Evolutionary conservation across 1,140 invertebrate species (phyloP).

Genomic region (Riptortus pedestris): DNA sequence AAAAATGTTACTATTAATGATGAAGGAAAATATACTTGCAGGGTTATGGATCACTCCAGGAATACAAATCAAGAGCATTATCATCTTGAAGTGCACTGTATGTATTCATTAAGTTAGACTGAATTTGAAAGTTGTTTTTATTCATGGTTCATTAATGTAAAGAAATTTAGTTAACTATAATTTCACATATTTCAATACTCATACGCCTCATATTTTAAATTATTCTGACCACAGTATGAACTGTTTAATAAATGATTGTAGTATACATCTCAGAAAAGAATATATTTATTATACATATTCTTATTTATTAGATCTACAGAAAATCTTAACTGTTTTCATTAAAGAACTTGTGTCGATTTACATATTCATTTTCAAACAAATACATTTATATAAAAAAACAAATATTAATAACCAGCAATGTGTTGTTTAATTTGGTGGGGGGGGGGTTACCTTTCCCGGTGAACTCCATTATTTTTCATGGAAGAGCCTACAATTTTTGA

Average conservation of each 20-base stretch:
- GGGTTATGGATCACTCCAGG: background rate
- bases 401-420: too few relatives aligned
- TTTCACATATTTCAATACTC: background rate
- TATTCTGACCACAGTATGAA: background rate
- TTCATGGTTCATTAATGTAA: background rate
- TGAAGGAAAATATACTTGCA: background rate
- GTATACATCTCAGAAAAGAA: background rate
- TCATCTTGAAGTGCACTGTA: background rate
- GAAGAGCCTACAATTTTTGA: too few relatives aligned
- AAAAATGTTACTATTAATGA: background rate
- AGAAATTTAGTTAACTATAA: background rate
- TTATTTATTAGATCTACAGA: too few relatives aligned
- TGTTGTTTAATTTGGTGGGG: too few relatives aligned
- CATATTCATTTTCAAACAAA: too few relatives aligned
- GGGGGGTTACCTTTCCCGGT: too few relatives aligned
- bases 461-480: too few relatives aligned
- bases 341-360: too few relatives aligned
- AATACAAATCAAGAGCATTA: background rate
- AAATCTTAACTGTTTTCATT: too few relatives aligned
- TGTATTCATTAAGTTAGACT: background rate
- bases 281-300: background rate
- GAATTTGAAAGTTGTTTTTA: too few relatives aligned
- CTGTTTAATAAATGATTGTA: background rate
- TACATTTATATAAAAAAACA: too few relatives aligned
- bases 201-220: background rate